Evolutionary conservation across 2,797 vertebrate genomes (phyloP), one percentile per base, ranked within the genome.

Genomic region (Pseudochaenichthys georgianus): DNA sequence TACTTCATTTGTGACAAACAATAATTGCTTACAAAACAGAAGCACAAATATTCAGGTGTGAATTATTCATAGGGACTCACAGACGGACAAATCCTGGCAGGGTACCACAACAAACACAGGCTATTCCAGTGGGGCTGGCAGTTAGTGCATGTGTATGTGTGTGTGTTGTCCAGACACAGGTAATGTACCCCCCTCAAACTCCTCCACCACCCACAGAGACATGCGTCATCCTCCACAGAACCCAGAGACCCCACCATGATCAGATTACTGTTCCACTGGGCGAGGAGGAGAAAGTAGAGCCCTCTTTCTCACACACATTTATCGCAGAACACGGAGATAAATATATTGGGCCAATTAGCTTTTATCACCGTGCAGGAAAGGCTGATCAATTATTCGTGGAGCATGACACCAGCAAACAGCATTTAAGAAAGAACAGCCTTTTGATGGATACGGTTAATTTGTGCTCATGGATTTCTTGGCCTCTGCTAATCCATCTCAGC

Each of bases 61-160:
- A 93, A 94, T 94, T 87, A 94, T 94, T 94, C 74, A 94, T 84
- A 41, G 58, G 21, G 50, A 68, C 80, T 87, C 76, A 61, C 70
- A 85, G 57, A 84, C 41, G 19, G 64, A 81, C 78, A 75, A 75
- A 85, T 81, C 80, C 79, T 83, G 83, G 75, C 89, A 81, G 67
- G 34, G 52, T 42, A 84, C 63, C 45, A 85, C 75, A 73, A 71
- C 73, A 88, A 79, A 85, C 70, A 78, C 61, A 48, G 48, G 67
- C 70, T 82, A 72, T 74, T 83, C 80, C 75, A 75, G 38, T 46
- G 60, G 63, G 71, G 64, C 65, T 73, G 65, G 52, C 74, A 72
- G 61, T 74, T 53, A 58, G n/a, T 43, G 19, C 0, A 11, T 66
- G 34, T 42, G 11, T 54, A 63, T 13, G 46, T 45, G 23, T 48